phyloP scores from a whole-genome alignment of 2,113 vertebrate species.

The Phoxinus phoxinus region DNA sequence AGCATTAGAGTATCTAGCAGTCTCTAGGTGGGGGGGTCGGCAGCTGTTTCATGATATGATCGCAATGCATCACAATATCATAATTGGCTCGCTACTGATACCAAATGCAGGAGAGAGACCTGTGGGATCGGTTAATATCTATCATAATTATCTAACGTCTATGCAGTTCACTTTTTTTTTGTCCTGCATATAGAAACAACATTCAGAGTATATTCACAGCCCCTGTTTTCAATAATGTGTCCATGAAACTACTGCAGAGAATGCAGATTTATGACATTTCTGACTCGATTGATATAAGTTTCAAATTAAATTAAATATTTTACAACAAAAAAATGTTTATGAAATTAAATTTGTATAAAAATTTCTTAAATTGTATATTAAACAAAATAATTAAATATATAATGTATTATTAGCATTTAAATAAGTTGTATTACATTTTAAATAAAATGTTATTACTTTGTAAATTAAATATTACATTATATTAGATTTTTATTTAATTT shows the following conservation, averaged over 20 bases:
- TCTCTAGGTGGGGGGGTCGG: neutral
- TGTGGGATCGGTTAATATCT: no score
- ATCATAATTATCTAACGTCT: neutral
- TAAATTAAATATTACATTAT: no score
- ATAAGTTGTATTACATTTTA: no score
- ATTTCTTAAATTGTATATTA: no score
- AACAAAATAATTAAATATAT: no score
- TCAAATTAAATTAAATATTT: neutral
- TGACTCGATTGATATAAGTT: neutral
- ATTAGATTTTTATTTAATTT: no score
- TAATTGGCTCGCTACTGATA: neutral
- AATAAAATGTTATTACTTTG: no score
- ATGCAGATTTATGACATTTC: neutral
- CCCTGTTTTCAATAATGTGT: neutral
- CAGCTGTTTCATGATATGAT: neutral
- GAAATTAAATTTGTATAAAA: neutral
- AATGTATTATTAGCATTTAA: no score
- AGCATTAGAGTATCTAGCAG: neutral
- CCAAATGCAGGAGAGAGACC: neutral
- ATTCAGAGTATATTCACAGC: neutral
- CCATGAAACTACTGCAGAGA: neutral
- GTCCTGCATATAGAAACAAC: neutral
- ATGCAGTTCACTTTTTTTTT: no score
- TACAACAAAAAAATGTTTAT: neutral
- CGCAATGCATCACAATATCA: neutral